phyloP scores from a whole-genome alignment of 2,797 vertebrate species.

The Ibycter americanus region DNA sequence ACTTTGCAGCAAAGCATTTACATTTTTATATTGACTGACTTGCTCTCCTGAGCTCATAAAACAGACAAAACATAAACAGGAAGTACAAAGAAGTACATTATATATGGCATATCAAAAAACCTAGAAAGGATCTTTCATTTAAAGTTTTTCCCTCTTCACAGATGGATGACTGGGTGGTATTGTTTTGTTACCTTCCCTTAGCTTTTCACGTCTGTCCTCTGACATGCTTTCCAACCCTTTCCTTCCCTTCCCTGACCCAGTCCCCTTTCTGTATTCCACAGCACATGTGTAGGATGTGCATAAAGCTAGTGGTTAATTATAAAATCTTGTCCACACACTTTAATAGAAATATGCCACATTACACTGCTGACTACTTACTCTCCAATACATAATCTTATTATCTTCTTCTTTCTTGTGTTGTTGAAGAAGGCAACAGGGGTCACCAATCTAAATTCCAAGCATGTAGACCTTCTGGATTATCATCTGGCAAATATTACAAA shows the following conservation, averaged over 20 bases:
- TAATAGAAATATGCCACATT: neutral
- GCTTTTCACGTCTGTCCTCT: neutral
- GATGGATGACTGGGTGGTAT: neutral
- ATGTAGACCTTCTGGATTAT: slow-evolving; percentile 43
- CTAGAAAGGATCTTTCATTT: neutral
- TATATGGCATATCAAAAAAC: neutral
- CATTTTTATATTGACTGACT: neutral
- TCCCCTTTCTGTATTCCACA: neutral
- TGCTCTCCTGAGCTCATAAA: neutral
- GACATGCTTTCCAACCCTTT: neutral
- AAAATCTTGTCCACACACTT: neutral
- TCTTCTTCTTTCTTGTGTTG: slow-evolving; percentile 25
- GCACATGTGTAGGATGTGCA: neutral
- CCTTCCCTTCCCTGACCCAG: neutral
- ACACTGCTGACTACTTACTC: neutral
- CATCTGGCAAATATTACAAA: slow-evolving; percentile 67
- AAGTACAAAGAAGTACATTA: neutral
- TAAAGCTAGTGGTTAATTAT: neutral
- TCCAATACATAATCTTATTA: neutral
- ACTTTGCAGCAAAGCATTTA: neutral
- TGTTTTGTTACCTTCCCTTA: neutral
- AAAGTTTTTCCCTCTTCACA: neutral
- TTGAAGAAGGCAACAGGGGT: slow-evolving; percentile 30
- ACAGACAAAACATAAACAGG: neutral
- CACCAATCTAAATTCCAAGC: slow-evolving; percentile 20